These are phyloP conservation scores for Grantiella picta DNA, from an alignment of 2,113 vertebrate species.

Conservation along the genomic window DNA sequence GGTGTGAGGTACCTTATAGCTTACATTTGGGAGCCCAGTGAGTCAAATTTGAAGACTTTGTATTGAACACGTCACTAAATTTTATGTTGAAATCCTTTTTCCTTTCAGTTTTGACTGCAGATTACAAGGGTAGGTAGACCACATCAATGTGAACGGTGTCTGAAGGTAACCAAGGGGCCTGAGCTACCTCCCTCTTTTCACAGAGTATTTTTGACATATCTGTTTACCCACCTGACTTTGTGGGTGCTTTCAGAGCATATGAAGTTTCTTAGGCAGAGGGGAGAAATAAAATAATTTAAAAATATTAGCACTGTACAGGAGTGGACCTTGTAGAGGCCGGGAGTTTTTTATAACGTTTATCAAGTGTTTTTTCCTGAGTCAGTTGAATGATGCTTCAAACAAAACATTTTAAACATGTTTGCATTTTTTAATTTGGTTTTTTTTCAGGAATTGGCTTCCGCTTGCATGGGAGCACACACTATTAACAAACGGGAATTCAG, in stretches of 20 bases:
- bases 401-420: not conserved
- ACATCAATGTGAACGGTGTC: not conserved
- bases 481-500: slow-evolving; percentile 6
- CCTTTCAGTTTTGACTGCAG: not conserved
- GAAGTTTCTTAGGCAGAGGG: slow-evolving; percentile 47
- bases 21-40: slow-evolving; percentile 15
- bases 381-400: not conserved
- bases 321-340: not conserved
- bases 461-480: not conserved
- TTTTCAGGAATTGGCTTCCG: not conserved
- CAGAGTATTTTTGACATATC: slow-evolving; percentile 44
- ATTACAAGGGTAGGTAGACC: slow-evolving; percentile 6
- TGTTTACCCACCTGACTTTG: not conserved
- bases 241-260: slow-evolving; percentile 42
- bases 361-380: not conserved
- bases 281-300: slow-evolving; percentile 36
- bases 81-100: not conserved
- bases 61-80: not conserved
- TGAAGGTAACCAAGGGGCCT: slow-evolving; percentile 2
- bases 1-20: slow-evolving; percentile 27
- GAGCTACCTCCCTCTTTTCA: slow-evolving; percentile 46
- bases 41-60: not conserved
- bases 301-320: not conserved
- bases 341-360: not conserved
- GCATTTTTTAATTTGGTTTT: not conserved